Evolutionary conservation across 2,797 vertebrate genomes (phyloP).

Genomic region (Notamacropus eugenii): DNA sequence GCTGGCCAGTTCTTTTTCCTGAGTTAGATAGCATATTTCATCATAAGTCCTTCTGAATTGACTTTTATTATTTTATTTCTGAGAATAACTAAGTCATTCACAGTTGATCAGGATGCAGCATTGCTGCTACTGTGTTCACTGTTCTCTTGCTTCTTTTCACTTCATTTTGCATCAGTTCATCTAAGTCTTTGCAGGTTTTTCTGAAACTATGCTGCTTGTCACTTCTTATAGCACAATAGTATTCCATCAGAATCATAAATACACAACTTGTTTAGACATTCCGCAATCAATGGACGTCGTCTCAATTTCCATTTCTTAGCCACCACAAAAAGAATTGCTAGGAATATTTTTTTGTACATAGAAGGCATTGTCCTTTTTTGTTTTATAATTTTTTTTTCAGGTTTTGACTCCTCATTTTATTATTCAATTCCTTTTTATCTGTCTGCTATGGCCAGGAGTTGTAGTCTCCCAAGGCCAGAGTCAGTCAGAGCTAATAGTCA

Average conservation of each 20-base stretch:
- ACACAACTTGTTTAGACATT: not conserved
- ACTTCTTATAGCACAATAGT: not conserved
- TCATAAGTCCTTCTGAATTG: not conserved
- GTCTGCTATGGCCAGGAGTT: constrained; percentile 78
- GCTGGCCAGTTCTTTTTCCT: not conserved
- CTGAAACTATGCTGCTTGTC: not conserved
- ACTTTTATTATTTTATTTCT: not conserved
- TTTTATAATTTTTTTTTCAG: constrained; percentile 39
- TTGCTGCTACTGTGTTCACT: not conserved
- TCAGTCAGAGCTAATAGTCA: constrained; percentile 78
- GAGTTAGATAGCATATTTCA: not conserved
- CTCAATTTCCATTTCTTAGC: not conserved
- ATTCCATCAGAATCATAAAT: not conserved
- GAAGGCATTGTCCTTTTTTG: no score
- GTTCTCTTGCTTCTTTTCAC: not conserved
- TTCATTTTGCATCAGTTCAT: not conserved
- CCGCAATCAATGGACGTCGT: not conserved
- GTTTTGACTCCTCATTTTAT: constrained; percentile 87
- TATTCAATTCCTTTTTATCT: constrained; percentile 77
- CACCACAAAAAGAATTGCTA: not conserved
- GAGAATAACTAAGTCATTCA: not conserved
- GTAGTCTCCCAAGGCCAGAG: constrained; percentile 81
- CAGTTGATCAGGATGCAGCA: not conserved
- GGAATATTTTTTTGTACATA: not conserved
- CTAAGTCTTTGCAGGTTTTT: not conserved